phyloP scores from a whole-genome alignment of 2,888 invertebrate species.

The Biston betularia region DNA sequence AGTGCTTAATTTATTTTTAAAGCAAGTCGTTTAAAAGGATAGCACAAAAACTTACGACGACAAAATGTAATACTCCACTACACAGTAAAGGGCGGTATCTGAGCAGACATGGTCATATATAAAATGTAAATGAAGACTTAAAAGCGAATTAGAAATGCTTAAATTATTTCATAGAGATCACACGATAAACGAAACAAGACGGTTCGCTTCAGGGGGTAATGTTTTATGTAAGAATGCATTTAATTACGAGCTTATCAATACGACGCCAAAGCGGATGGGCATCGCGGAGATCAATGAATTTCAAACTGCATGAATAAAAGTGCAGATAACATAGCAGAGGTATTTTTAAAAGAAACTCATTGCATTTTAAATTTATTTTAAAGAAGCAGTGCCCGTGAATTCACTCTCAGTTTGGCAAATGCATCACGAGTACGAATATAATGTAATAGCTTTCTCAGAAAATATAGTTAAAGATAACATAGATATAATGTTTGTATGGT shows the following conservation, averaged over 20 bases:
- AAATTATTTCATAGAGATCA: constrained; percentile 70
- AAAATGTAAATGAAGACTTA: constrained; percentile 57
- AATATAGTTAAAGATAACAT: too few species aligned
- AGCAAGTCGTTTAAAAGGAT: constrained; percentile 53
- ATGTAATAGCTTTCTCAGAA: too few species aligned
- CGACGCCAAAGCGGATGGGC: constrained; percentile 46
- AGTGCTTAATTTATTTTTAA: constrained; percentile 68
- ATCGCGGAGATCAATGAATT: constrained; percentile 48
- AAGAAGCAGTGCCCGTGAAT: not conserved
- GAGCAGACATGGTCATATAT: constrained; percentile 40
- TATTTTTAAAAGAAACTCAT: not conserved
- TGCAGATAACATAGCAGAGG: constrained; percentile 1
- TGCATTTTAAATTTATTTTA: not conserved
- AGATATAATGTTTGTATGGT: too few species aligned
- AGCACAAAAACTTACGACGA: constrained; percentile 56
- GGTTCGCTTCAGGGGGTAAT: constrained; percentile 75
- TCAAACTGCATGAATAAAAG: constrained; percentile 32
- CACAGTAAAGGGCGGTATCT: constrained; percentile 49
- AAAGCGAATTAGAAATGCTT: constrained; percentile 69
- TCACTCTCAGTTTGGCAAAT: not conserved
- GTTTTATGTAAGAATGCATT: constrained; percentile 76
- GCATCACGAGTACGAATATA: too few species aligned
- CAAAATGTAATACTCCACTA: constrained; percentile 56
- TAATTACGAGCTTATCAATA: constrained; percentile 68
- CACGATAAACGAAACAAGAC: constrained; percentile 74